A percentile compares a stretch with the other conserved stretches of the same genome.
These are phyloP conservation scores for Sycon ciliatum DNA, from an alignment of 37 sponge, comb jelly and placozoan genomes.

Conservation along the genomic window DNA sequence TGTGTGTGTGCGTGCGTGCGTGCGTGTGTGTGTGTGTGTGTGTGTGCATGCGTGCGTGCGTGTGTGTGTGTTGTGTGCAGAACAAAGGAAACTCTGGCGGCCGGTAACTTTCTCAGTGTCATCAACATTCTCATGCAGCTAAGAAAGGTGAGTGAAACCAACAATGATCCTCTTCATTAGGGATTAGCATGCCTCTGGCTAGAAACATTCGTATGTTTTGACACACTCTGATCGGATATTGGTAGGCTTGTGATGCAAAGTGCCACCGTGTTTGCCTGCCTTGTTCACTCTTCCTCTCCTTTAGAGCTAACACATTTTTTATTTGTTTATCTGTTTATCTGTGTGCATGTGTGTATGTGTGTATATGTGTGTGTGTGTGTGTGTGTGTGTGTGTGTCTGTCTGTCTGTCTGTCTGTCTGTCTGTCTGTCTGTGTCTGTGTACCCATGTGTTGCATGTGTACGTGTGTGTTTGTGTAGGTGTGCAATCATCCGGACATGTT, in stretches of 20 bases:
- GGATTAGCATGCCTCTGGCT: background rate
- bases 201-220: too few relatives aligned
- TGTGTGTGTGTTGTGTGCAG: conserved; percentile 15
- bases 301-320: too few relatives aligned
- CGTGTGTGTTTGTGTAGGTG: conserved; percentile 38
- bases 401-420: too few relatives aligned
- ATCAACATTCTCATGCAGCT: conserved; percentile 99
- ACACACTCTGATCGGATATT: too few relatives aligned
- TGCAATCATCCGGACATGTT: conserved; percentile 99
- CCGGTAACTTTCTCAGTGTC: conserved; percentile 88
- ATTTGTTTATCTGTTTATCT: too few relatives aligned
- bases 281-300: too few relatives aligned
- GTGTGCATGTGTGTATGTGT: too few relatives aligned
- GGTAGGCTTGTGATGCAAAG: too few relatives aligned
- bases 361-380: too few relatives aligned
- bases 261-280: too few relatives aligned
- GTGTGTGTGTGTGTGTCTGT: too few relatives aligned
- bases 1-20: background rate
- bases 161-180: background rate
- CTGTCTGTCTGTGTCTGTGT: background rate
- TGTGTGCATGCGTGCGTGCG: background rate
- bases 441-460: background rate
- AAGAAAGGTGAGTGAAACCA: conserved; percentile 59
- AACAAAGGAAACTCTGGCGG: conserved; percentile 66
- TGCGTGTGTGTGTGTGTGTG: conserved; percentile 1